Conservation (phyloP, 2,113 vertebrate species). For the Sinocyclocheilus anophthalmus region DNA sequence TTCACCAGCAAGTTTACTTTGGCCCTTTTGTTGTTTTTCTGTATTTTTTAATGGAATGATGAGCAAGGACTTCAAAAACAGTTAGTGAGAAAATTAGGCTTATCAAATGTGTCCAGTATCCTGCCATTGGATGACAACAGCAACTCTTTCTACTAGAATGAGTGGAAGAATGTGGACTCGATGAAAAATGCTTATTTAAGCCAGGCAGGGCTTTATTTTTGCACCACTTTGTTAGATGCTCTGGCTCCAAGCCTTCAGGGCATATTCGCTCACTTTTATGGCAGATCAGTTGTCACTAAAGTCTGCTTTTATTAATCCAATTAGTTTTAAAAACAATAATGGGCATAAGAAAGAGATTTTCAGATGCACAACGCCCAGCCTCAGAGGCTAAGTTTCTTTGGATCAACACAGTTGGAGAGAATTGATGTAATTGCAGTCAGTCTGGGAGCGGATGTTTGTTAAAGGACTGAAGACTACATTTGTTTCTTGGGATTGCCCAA, state of each 20-base stretch:
- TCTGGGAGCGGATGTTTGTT: constrained; percentile 67
- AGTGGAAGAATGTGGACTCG: constrained; percentile 64
- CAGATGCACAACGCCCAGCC: background rate
- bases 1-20: constrained; percentile 48
- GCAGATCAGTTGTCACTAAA: constrained; percentile 29
- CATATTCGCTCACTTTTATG: constrained; percentile 26
- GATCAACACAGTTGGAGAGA: constrained; percentile 65
- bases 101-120: constrained; percentile 67
- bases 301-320: constrained; percentile 53
- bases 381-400: constrained; percentile 50
- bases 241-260: constrained; percentile 8
- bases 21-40: constrained; percentile 43
- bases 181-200: constrained; percentile 68
- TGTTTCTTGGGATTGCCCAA: constrained; percentile 71
- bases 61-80: constrained; percentile 43
- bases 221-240: constrained; percentile 40
- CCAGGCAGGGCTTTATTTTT: constrained; percentile 56
- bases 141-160: constrained; percentile 66
- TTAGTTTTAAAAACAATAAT: constrained; percentile 45
- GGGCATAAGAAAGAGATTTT: constrained; percentile 41
- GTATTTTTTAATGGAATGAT: constrained; percentile 54
- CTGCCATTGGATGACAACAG: constrained; percentile 65
- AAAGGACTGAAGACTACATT: constrained; percentile 66
- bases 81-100: constrained; percentile 55
- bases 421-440: constrained; percentile 73